Conservation (phyloP, 2,888 invertebrate species). For the Clepsis dumicolana region DNA sequence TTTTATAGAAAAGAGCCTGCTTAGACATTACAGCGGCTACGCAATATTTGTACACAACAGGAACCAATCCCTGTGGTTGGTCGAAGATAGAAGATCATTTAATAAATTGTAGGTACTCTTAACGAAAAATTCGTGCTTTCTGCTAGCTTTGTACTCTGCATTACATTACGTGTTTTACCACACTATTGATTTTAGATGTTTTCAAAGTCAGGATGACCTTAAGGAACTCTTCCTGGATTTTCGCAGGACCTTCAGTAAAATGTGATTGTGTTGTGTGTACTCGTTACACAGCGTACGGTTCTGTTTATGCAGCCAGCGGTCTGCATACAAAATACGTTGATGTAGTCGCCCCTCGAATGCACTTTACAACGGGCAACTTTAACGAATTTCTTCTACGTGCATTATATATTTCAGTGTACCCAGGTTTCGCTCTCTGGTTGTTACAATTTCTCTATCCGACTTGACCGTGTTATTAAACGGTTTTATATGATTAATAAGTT, state of each 20-base stretch:
- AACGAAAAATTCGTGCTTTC: no score
- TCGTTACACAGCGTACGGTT: constrained; percentile 43
- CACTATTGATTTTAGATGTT: no score
- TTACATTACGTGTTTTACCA: neutral
- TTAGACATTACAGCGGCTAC: neutral
- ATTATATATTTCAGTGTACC: constrained; percentile 36
- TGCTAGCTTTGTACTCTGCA: no score
- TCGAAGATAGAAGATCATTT: neutral
- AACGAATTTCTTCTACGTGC: constrained; percentile 41
- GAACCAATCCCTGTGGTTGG: neutral
- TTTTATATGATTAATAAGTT: neutral
- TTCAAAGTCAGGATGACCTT: neutral
- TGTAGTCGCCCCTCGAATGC: constrained; percentile 18
- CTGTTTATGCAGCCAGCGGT: constrained; percentile 60
- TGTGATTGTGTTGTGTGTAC: constrained; percentile 43
- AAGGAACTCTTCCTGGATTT: constrained; percentile 10
- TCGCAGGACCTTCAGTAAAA: constrained; percentile 30
- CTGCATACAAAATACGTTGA: constrained; percentile 58
- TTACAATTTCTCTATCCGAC: neutral
- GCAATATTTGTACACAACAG: neutral
- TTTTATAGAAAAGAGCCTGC: neutral
- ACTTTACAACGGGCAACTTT: constrained; percentile 25
- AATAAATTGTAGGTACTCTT: no score
- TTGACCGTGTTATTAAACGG: no score
- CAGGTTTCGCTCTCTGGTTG: neutral